Percentiles rank a stretch among this genome's conserved stretches.
phyloP scores from a whole-genome alignment of 2,797 vertebrate genomes.

The Schizopygopsis pylzovi region DNA sequence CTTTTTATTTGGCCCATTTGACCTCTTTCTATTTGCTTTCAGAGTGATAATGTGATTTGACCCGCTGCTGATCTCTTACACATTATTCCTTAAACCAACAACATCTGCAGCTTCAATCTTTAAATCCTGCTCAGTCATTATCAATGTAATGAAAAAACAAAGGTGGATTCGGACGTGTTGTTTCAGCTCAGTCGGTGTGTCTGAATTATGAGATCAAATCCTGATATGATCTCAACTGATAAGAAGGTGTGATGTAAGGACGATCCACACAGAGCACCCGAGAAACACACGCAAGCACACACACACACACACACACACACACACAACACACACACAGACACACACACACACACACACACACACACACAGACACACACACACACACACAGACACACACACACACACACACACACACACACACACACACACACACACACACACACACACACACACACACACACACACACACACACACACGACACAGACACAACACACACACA shows the following conservation, averaged over 20 bases:
- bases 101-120: constrained; percentile 6
- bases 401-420: constrained; percentile 8
- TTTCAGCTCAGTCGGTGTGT: background rate
- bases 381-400: constrained; percentile 11
- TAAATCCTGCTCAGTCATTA: background rate
- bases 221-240: constrained; percentile 24
- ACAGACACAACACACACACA: constrained; percentile 27
- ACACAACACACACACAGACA: too few relatives aligned
- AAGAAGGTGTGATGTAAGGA: constrained; percentile 32
- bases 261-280: constrained; percentile 38
- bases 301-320: background rate
- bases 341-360: too few relatives aligned
- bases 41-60: background rate
- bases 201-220: constrained; percentile 37
- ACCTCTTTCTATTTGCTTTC: background rate
- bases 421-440: background rate
- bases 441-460: too few relatives aligned
- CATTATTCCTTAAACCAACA: background rate
- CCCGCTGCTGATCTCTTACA: background rate
- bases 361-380: background rate
- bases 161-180: background rate
- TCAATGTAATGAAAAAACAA: background rate
- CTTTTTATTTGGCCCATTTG: background rate
- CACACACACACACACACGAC: constrained; percentile 4
- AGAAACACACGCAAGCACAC: constrained; percentile 16